Base-by-base conservation (phyloP, 2,113 vertebrate genomes). In the Euleptes europaea region DNA sequence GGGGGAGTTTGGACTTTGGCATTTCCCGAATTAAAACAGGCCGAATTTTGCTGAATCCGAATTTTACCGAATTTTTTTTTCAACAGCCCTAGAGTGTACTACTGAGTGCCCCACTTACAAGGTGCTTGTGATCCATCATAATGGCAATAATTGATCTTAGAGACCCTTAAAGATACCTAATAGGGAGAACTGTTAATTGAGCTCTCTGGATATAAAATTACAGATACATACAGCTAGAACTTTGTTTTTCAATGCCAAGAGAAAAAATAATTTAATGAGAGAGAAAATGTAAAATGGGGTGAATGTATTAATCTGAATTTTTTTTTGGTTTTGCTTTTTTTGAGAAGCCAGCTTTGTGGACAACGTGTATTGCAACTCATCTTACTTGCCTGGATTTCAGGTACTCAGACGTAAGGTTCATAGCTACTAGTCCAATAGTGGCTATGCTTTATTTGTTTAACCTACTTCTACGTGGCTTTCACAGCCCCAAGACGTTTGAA, bases 81-180 rank as follows among this genome's bases (percentile, higher is more conserved):
- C n/a, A n/a, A n/a, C n/a, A n/a, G n/a, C n/a, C n/a, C n/a, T 35
- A 54, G 40, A 54, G n/a, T 38, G 6, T 21, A 28, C 7, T 63
- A 2, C 60, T 63, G 60, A 23, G 26, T 35, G 17, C 23, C 15
- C 38, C 9, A 10, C 5, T 47, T 54, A 14, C 51, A 78, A 57
- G 35, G 3, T 69, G 67, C 44, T 75, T 78, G 83, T 70, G 47
- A 57, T 65, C 47, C 9, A 9, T 78, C 38, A 42, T 70, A n/a
- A 51, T 57, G 28, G 47, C 38, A 77, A 84, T 77, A 77, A 84
- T 84, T 84, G 74, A 49, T 54, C 26, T 31, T 65, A 54, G 33
- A 42, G 60, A 84, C 10, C 47, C 26, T 63, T 71, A 71, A 67
- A 54, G 35, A 28, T 57, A 63, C 35, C 40, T 38, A 83, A 74